Percentiles rank a stretch among this genome's conserved stretches.
These are phyloP conservation scores for Calephelis virginiensis DNA, from an alignment of 1,140 invertebrate genomes.

Conservation along the genomic window DNA sequence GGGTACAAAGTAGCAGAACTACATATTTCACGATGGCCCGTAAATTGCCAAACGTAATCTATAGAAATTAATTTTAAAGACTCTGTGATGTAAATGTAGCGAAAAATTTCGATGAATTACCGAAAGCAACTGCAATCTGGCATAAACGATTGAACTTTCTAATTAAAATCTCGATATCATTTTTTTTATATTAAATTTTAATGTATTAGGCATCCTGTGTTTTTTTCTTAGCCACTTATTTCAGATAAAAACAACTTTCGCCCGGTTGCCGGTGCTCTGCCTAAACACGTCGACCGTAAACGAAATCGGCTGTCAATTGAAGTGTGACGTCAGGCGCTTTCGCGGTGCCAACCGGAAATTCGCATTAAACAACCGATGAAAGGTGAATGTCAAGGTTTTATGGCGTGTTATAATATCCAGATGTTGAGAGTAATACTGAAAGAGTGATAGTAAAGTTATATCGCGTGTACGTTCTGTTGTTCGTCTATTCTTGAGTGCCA, in stretches of 20 bases:
- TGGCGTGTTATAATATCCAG: conserved; percentile 31
- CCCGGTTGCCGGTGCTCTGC: conserved; percentile 22
- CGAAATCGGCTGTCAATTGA: conserved; percentile 44
- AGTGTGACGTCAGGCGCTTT: conserved; percentile 49
- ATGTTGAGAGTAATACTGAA: conserved; percentile 10
- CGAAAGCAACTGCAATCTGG: too few relatives aligned
- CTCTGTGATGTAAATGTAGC: too few relatives aligned
- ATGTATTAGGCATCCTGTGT: conserved; percentile 12
- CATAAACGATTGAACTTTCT: neutral
- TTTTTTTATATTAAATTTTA: neutral
- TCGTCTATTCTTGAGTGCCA: neutral
- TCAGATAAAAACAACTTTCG: conserved; percentile 32
- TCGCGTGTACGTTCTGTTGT: neutral
- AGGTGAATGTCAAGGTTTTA: conserved; percentile 67
- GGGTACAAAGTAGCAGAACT: too few relatives aligned
- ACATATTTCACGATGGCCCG: too few relatives aligned
- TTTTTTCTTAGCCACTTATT: neutral
- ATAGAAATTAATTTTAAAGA: too few relatives aligned
- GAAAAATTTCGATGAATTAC: too few relatives aligned
- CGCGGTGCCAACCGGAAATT: conserved; percentile 55
- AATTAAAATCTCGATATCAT: conserved; percentile 2
- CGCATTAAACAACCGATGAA: conserved; percentile 47
- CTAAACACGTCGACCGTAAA: conserved; percentile 28
- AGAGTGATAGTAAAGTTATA: conserved; percentile 2
- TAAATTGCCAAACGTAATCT: too few relatives aligned